Conservation (phyloP, 2,797 vertebrate species). For the Glossophaga mutica region DNA sequence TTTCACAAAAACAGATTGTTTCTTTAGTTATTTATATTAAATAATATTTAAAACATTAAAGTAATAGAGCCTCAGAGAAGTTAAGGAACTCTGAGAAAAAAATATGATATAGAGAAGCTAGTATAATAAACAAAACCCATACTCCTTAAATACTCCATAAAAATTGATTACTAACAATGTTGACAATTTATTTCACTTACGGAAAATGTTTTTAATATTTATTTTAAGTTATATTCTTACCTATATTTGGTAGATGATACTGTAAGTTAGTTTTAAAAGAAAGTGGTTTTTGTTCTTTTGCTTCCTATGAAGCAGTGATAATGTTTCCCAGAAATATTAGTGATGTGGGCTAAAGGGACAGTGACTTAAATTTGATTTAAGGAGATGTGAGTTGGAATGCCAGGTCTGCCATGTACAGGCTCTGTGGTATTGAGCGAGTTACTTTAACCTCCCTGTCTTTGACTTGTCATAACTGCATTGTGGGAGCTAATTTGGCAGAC, state of each 20-base stretch:
- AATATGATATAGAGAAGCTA: not conserved
- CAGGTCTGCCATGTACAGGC: not conserved
- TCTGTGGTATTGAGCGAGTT: not conserved
- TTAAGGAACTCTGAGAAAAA: not conserved
- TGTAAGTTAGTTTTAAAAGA: not conserved
- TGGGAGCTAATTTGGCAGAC: not conserved
- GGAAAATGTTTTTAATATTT: not conserved
- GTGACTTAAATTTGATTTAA: not conserved
- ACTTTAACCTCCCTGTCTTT: not conserved
- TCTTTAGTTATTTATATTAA: not conserved
- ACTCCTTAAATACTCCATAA: not conserved
- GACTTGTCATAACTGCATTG: not conserved
- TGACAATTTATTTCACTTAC: not conserved
- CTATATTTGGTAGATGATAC: not conserved
- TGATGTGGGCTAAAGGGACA: not conserved
- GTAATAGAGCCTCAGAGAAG: not conserved
- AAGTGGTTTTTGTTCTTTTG: not conserved
- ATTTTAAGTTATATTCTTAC: not conserved
- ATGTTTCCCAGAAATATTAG: not conserved
- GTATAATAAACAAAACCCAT: not conserved
- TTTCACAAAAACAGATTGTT: not conserved
- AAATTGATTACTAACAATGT: not conserved
- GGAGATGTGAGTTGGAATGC: not conserved
- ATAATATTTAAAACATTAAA: not conserved
- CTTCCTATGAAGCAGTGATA: not conserved